A percentile compares a stretch with the other conserved stretches of the same genome.
Conservation (phyloP, 2,113 vertebrate species). For the Phaethon lepturus region DNA sequence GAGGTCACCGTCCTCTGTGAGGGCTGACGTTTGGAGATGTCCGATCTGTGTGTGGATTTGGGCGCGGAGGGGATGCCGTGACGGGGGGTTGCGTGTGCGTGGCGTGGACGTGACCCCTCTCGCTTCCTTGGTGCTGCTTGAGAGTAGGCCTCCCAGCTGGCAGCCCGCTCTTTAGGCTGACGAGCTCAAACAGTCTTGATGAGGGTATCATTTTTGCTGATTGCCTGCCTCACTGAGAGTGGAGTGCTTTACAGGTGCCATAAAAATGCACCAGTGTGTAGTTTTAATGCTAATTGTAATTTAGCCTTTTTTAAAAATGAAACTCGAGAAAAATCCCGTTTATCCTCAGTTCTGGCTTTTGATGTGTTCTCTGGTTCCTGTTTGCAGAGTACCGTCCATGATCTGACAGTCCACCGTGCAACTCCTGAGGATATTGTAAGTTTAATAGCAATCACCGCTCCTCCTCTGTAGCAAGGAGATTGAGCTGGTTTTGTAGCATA, state of each 20-base stretch:
- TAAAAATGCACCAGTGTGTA: fast-evolving
- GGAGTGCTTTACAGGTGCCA: fast-evolving
- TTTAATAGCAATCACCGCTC: neutral
- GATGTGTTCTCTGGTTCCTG: neutral
- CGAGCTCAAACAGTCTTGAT: fast-evolving
- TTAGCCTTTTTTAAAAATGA: neutral
- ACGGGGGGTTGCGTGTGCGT: neutral
- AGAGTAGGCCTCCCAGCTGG: neutral
- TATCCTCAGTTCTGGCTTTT: neutral
- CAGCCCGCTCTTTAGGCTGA: neutral
- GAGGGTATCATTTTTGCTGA: neutral
- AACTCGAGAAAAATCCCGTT: neutral
- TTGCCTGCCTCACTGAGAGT: fast-evolving
- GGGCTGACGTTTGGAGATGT: neutral
- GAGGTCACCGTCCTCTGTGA: neutral
- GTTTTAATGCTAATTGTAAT: neutral
- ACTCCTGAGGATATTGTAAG: slow-evolving; percentile 90
- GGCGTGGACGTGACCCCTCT: neutral
- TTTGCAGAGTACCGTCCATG: slow-evolving; percentile 86
- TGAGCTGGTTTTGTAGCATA: neutral
- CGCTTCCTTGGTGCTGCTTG: fast-evolving
- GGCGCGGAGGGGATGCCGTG: neutral
- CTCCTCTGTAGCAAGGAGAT: neutral
- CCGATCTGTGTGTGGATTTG: neutral
- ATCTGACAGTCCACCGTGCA: slow-evolving; percentile 87